These are phyloP conservation scores for Ptilorrhoa leucosticta DNA, from an alignment of 2,113 vertebrate species.

Conservation along the genomic window DNA sequence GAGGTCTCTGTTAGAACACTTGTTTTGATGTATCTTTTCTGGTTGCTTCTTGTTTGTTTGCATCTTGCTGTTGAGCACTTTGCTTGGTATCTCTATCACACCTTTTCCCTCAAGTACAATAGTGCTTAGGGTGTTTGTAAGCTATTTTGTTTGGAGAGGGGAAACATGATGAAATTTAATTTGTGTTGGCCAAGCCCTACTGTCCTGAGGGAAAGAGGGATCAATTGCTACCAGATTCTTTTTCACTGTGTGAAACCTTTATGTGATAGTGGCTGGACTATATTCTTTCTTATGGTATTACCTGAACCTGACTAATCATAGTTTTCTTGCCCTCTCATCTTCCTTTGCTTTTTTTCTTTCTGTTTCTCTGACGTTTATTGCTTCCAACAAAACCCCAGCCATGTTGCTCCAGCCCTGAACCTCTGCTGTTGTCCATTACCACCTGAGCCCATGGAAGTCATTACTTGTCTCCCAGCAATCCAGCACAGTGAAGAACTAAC, in stretches of 20 bases:
- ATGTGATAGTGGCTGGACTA: fast-evolving
- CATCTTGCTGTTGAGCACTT: neutral
- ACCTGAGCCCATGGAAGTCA: neutral
- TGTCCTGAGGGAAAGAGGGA: neutral
- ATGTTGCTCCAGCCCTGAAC: neutral
- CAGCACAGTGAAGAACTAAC: fast-evolving
- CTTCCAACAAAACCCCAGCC: neutral
- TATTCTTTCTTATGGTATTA: neutral
- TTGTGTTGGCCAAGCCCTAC: neutral
- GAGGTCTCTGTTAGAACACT: neutral
- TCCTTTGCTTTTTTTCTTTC: neutral
- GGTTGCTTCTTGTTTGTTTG: neutral
- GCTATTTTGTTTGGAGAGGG: neutral
- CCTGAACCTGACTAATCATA: neutral
- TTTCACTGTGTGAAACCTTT: neutral
- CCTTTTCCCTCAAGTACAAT: neutral
- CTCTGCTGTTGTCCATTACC: neutral
- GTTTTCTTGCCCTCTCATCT: neutral
- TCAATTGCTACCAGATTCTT: neutral
- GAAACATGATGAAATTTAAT: neutral
- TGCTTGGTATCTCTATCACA: neutral
- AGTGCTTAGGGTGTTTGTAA: neutral
- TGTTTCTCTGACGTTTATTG: neutral
- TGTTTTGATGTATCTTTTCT: neutral
- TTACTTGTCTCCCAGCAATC: neutral